Base-by-base conservation (phyloP, 2,797 vertebrate genomes). In the Malacoraja senta region DNA sequence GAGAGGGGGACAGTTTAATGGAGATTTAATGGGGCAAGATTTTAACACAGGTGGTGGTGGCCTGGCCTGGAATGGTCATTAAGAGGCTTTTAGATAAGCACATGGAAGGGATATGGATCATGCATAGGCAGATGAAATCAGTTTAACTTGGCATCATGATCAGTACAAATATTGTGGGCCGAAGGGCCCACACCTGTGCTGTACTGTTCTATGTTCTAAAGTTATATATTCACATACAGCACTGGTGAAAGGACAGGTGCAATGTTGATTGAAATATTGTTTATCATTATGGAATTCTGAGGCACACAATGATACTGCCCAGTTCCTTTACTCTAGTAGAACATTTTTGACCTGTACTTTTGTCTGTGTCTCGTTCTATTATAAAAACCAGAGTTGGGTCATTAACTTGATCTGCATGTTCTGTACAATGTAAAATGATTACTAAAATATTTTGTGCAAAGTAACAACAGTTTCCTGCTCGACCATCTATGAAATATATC, bases 321-420 rank as follows among this genome's bases (percentile, higher is more conserved):
- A 0, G 44, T 84, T 53, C 24, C 19, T 88, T 65, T 9, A 88
- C n/a, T 35, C n/a, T 17, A 17, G 15, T 0, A 24, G 17, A 35
- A 68, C n/a, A 12, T 6, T 88, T 15, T n/a, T 35, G 17, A n/a
- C 15, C 17, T 88, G n/a, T 53, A 35, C 12, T 29, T 58, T 35
- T 29, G 71, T 26, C 44, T 76, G 71, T 92, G 38, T 24, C 53
- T 74, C 26, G 76, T 9, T 53, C 21, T 76, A n/a, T 58, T 58
- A 0, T 17, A 76, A 74, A 76, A 92, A 1, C 71, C 90, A 58
- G 32, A 76, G 13, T 76, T 76, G 71, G 90, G 24, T 92, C 71
- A 92, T 92, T 92, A 76, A 92, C 90, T 92, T 76, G 90, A n/a
- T 92, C 90, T 92, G 90, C 53, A 92, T 92, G 90, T 92, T 74